Base-by-base conservation (phyloP, 1,140 invertebrate genomes). In the Drosophila nebulosa region DNA sequence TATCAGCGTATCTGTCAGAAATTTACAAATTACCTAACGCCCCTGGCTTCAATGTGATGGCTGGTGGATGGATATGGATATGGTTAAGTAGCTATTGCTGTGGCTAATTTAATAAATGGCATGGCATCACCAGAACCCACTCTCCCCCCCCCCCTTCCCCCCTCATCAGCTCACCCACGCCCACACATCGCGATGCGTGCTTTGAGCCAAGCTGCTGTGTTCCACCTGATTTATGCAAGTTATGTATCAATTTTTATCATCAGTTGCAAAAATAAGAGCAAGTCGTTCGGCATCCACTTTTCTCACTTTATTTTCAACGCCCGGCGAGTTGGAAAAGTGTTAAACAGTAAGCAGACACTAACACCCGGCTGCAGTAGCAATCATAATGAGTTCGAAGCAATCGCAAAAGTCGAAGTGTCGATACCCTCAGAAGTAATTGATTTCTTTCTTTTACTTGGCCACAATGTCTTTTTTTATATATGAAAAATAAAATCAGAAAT, bases 241-340 rank as follows among this genome's bases (percentile, higher is more conserved):
- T 88, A 83, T 88, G 83, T 89, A 88, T 88, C 83, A 88, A 88
- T 88, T 88, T 88, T 88, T 88, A 88, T 88, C 83, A 89, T 75
- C 81, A 83, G 75, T 89, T 77, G 75, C 83, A 88, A 86, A 78
- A 86, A 78, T 68, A 77, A 80, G 77, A 67, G 53, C 16, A 39
- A 16, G 36, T 5, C 39, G 14, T 26, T 21, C 26, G 26, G 22
- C 26, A 18, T 50, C 12, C 27, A 21, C 10, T 30, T 30, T 9
- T 18, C 12, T 27, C 9, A 18, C 16, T 18, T 18, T 12, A 24
- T 42, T 30, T 55, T 46, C 58, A 42, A 18, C 14, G 39, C 39
- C 14, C 14, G 14, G 32, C 46, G 39, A 75, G 62, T 59, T 63
- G 57, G 72, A 65, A 78, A 83, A 88, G 83, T 88, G 83, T 88